Conservation (phyloP, 2,113 vertebrate species). For the Alethe castanea region DNA sequence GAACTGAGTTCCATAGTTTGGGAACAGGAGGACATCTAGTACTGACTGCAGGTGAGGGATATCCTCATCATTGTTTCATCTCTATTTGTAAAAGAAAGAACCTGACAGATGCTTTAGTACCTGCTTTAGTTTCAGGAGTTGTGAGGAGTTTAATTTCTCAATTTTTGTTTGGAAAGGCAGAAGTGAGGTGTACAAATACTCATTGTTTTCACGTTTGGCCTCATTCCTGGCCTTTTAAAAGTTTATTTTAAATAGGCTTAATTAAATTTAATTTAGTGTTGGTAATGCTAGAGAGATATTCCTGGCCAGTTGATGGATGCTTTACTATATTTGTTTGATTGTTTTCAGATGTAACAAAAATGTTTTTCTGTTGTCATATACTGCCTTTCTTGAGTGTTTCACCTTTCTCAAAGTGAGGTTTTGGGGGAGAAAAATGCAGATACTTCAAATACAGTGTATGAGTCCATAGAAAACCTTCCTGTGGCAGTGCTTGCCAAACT, state of each 20-base stretch:
- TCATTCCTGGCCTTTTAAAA: not conserved
- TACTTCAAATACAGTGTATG: not conserved
- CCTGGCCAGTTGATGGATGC: not conserved
- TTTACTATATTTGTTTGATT: not conserved
- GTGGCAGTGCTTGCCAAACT: not conserved
- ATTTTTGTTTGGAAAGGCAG: not conserved
- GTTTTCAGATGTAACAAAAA: not conserved
- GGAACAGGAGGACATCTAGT: not conserved
- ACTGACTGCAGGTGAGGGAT: not conserved
- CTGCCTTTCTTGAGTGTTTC: not conserved
- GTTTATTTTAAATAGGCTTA: not conserved
- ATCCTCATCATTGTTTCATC: accelerated
- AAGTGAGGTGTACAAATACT: not conserved
- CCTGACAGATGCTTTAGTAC: not conserved
- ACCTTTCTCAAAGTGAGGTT: not conserved
- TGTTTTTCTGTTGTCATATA: not conserved
- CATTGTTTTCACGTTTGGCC: not conserved
- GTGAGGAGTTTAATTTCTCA: not conserved
- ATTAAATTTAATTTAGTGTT: not conserved
- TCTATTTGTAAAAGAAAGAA: not conserved
- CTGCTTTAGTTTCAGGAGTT: not conserved
- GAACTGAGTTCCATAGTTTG: not conserved
- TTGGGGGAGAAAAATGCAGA: not conserved
- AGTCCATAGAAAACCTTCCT: not conserved
- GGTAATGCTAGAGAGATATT: not conserved